phyloP scores from a whole-genome alignment of 2,797 vertebrate genomes.

The Neomorphus geoffroyi region DNA sequence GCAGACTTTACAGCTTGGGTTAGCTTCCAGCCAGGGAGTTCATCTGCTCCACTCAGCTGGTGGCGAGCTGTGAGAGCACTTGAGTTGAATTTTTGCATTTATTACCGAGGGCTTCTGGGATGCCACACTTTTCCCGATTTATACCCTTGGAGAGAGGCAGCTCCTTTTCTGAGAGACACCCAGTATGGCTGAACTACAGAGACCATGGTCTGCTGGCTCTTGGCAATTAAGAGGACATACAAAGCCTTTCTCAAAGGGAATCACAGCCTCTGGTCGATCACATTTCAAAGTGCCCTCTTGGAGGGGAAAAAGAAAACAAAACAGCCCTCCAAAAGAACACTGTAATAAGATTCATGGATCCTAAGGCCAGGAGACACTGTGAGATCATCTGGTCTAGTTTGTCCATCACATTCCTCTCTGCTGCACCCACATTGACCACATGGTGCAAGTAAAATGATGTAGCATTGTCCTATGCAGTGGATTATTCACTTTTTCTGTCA shows the following conservation, averaged over 20 bases:
- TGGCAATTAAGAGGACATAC: background rate
- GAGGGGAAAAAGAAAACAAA: rapidly evolving
- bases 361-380: background rate
- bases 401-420: background rate
- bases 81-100: background rate
- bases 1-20: background rate
- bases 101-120: background rate
- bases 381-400: background rate
- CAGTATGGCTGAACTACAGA: background rate
- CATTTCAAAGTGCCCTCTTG: background rate
- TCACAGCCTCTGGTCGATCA: background rate
- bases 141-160: background rate
- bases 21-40: background rate
- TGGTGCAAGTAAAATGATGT: rapidly evolving
- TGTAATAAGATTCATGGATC: background rate
- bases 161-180: background rate
- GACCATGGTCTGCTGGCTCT: background rate
- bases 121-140: background rate
- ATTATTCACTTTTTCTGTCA: background rate
- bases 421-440: rapidly evolving
- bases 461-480: background rate
- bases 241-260: background rate
- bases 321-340: background rate
- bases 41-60: background rate
- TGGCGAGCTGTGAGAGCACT: background rate